Evolutionary conservation across 2,797 vertebrate species (phyloP).

Genomic region (Bradypodion pumilum): DNA sequence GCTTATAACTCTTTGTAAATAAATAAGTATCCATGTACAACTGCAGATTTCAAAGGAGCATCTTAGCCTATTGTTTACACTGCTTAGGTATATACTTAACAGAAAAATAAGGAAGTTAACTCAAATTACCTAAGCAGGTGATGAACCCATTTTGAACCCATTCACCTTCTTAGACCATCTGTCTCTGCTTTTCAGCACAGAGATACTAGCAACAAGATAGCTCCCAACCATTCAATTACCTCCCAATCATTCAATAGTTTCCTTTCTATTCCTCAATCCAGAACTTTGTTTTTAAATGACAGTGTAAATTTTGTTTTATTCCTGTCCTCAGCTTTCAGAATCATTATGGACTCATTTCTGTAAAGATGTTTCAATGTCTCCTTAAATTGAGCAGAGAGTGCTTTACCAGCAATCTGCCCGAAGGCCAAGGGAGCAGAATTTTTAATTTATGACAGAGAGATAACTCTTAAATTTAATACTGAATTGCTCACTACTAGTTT

Average conservation of each 20-base stretch:
- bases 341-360: neutral
- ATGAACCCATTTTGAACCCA: neutral
- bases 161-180: neutral
- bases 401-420: neutral
- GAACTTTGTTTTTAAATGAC: neutral
- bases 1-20: no score
- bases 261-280: neutral
- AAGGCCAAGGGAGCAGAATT: accelerated
- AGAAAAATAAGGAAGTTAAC: neutral
- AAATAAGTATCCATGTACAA: no score
- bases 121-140: neutral
- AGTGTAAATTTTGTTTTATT: neutral
- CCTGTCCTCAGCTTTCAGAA: neutral
- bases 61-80: no score
- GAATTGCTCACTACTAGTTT: neutral
- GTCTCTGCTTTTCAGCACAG: neutral
- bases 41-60: no score
- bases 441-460: neutral
- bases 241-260: neutral
- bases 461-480: neutral
- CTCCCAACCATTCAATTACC: neutral
- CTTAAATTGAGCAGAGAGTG: neutral
- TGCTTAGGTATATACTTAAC: no score
- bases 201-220: neutral
- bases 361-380: neutral